These are phyloP conservation scores for Spicauda simplicius DNA, from an alignment of 2,888 invertebrate genomes.

Conservation along the genomic window DNA sequence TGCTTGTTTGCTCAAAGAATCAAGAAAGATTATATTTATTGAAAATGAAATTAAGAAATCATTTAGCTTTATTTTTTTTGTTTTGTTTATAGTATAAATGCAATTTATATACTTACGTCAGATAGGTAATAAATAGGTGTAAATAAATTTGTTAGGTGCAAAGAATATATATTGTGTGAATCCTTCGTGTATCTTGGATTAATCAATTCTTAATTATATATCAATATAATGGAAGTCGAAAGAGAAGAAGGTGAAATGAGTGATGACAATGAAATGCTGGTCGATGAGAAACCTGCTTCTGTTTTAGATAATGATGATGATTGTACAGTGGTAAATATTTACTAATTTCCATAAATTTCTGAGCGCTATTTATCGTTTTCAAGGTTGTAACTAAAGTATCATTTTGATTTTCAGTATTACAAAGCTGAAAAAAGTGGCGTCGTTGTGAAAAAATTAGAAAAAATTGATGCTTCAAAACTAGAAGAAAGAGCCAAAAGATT, in stretches of 20 bases:
- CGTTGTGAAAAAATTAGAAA: constrained; percentile 65
- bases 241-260: constrained; percentile 82
- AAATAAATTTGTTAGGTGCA: neutral
- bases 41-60: too few relatives aligned
- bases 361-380: too few relatives aligned
- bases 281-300: constrained; percentile 55
- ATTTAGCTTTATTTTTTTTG: too few relatives aligned
- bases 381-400: neutral
- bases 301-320: constrained; percentile 47
- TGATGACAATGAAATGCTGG: constrained; percentile 71
- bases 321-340: constrained; percentile 56
- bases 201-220: constrained; percentile 1
- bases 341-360: neutral
- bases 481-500: constrained; percentile 77
- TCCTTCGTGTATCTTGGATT: neutral
- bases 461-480: constrained; percentile 72
- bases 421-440: constrained; percentile 67
- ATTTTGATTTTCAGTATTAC: constrained; percentile 55
- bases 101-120: too few relatives aligned
- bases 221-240: constrained; percentile 56
- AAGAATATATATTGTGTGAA: neutral
- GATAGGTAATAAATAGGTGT: neutral
- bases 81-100: too few relatives aligned
- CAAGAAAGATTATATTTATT: too few relatives aligned
- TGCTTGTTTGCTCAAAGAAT: too few relatives aligned